Evolutionary conservation across 2,888 invertebrate genomes (phyloP).

Genomic region (Elmis aenea): DNA sequence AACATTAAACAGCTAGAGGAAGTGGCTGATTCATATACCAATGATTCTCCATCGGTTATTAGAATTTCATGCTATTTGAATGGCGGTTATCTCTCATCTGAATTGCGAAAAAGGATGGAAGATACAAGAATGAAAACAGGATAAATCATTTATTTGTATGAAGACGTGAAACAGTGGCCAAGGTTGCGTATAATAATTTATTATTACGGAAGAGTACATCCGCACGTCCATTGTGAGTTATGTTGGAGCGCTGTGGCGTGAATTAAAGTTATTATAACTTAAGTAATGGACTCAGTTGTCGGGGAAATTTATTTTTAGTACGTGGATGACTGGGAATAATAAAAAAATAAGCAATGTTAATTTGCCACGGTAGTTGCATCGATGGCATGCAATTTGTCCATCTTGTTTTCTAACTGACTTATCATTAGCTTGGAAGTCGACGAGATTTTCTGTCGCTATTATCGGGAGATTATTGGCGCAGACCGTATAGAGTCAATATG

Average conservation of each 20-base stretch:
- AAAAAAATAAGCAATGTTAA: no score
- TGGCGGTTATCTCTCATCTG: neutral
- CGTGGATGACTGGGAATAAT: no score
- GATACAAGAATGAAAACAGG: neutral
- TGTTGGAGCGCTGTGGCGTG: neutral
- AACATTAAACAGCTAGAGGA: neutral
- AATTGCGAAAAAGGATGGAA: neutral
- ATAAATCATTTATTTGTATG: constrained; percentile 1
- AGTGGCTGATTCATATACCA: neutral
- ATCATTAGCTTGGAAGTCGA: no score
- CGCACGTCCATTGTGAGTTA: no score
- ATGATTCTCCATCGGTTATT: constrained; percentile 1
- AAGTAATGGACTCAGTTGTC: neutral
- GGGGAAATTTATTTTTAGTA: neutral
- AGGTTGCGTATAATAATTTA: constrained; percentile 1
- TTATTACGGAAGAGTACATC: no score
- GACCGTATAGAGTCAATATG: no score
- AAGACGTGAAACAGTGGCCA: constrained; percentile 2
- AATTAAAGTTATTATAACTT: constrained; percentile 1
- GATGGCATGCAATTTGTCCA: no score
- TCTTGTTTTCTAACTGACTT: no score
- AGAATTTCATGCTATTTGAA: constrained; percentile 1
- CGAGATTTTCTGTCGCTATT: no score
- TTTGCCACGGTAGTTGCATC: no score
- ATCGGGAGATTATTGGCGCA: no score